A percentile compares a stretch with the other conserved stretches of the same genome.
These are phyloP conservation scores for Disparrhopalites patrizii DNA, from an alignment of 2,888 invertebrate species.

Conservation along the genomic window DNA sequence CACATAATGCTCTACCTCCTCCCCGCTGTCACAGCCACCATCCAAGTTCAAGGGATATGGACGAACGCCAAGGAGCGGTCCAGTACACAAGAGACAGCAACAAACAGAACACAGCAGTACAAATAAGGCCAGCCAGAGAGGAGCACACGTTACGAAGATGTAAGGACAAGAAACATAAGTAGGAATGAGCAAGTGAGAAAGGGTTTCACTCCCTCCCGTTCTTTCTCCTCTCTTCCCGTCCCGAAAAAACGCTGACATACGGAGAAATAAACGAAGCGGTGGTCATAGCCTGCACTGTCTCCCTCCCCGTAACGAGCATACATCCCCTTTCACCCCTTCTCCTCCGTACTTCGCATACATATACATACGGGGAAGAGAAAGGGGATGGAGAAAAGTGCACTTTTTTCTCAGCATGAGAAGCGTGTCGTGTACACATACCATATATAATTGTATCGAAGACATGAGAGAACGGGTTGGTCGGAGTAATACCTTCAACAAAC, in stretches of 20 bases:
- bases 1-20: neutral
- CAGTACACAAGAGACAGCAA: no score
- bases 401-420: no score
- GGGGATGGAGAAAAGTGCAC: neutral
- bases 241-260: constrained; percentile 44
- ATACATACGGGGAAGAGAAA: neutral
- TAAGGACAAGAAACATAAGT: constrained; percentile 7
- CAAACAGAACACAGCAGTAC: no score
- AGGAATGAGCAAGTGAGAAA: constrained; percentile 30
- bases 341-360: neutral
- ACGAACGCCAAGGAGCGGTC: constrained; percentile 31
- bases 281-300: no score
- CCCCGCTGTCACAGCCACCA: constrained; percentile 14
- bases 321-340: neutral
- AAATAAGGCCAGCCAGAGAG: constrained; percentile 10
- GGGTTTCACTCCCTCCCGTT: constrained; percentile 27
- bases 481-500: neutral
- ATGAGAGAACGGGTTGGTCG: neutral
- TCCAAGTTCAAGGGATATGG: constrained; percentile 34
- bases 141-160: neutral
- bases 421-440: no score
- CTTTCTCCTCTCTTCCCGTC: constrained; percentile 27
- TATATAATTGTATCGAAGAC: no score
- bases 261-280: constrained; percentile 31
- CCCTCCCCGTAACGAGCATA: neutral